Conservation (phyloP, 2,113 vertebrate species). For the Apodemus sylvaticus region DNA sequence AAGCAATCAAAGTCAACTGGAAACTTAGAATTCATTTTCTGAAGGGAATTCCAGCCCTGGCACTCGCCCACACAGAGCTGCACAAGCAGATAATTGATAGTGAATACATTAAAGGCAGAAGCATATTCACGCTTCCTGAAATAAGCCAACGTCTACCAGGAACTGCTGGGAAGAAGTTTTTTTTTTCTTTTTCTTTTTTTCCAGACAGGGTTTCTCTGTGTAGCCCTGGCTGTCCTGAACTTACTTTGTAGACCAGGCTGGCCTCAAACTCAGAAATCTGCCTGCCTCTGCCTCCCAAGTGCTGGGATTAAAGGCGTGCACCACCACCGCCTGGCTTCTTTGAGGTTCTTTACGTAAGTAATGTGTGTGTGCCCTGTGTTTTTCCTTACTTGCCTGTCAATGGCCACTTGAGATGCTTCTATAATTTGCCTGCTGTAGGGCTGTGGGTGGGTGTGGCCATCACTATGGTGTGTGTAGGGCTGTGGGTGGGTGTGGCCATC, state of each 20-base stretch:
- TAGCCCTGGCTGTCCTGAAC: too few relatives aligned
- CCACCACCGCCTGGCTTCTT: too few relatives aligned
- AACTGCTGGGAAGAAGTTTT: conserved; percentile 27
- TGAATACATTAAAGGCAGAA: conserved; percentile 77
- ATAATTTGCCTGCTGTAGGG: not conserved
- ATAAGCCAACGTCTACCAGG: conserved; percentile 59
- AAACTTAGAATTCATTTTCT: conserved; percentile 75
- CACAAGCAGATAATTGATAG: conserved; percentile 79
- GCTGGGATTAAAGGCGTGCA: too few relatives aligned
- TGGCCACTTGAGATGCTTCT: not conserved
- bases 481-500: not conserved
- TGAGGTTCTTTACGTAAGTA: not conserved
- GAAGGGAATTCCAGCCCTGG: conserved; percentile 74
- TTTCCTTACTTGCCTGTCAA: not conserved
- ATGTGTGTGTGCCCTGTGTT: not conserved
- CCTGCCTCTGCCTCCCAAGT: too few relatives aligned
- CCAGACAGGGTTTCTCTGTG: too few relatives aligned
- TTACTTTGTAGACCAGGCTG: too few relatives aligned
- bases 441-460: not conserved
- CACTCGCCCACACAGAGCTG: conserved; percentile 77
- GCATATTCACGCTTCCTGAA: conserved; percentile 67
- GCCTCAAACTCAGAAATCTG: too few relatives aligned
- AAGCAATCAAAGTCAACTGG: conserved; percentile 70
- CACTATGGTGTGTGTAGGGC: not conserved
- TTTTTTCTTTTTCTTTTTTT: too few relatives aligned